Evolutionary conservation across 2,797 vertebrate species (phyloP).

Genomic region (Phoeniculus purpureus): DNA sequence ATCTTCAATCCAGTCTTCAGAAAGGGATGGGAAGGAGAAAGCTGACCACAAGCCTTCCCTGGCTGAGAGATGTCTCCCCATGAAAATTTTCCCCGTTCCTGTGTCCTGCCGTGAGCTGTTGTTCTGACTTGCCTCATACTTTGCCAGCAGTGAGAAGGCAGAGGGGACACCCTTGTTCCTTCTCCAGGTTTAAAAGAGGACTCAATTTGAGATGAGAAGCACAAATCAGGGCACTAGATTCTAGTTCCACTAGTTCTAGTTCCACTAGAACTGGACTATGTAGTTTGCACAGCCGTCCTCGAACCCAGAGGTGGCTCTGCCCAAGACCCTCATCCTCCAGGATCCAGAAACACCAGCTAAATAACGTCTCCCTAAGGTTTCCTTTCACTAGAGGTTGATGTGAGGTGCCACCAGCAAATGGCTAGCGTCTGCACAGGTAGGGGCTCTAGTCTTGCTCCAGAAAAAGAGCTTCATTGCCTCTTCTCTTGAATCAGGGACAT

Average conservation of each 20-base stretch:
- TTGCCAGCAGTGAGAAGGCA: not conserved
- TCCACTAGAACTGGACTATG: not conserved
- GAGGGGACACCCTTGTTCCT: not conserved
- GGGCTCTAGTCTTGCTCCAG: conserved; percentile 3
- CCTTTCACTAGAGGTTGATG: not conserved
- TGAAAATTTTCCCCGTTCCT: not conserved
- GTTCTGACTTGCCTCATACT: not conserved
- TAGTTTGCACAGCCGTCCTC: not conserved
- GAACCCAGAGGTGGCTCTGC: not conserved
- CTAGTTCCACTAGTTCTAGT: not conserved
- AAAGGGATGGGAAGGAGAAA: not conserved
- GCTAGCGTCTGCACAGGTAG: not conserved
- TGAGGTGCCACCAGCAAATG: not conserved
- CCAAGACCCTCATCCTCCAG: not conserved
- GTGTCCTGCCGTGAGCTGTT: not conserved
- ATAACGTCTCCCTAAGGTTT: not conserved
- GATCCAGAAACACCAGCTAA: not conserved
- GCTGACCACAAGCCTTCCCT: not conserved
- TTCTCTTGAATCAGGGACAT: conserved; percentile 18
- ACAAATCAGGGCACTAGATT: not conserved
- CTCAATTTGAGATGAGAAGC: not conserved
- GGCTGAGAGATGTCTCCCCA: not conserved
- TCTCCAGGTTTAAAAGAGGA: not conserved
- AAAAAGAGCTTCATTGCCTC: not conserved
- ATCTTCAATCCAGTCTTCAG: not conserved